Base-by-base conservation (phyloP, 2,888 invertebrate genomes). In the Agriotes lineatus region DNA sequence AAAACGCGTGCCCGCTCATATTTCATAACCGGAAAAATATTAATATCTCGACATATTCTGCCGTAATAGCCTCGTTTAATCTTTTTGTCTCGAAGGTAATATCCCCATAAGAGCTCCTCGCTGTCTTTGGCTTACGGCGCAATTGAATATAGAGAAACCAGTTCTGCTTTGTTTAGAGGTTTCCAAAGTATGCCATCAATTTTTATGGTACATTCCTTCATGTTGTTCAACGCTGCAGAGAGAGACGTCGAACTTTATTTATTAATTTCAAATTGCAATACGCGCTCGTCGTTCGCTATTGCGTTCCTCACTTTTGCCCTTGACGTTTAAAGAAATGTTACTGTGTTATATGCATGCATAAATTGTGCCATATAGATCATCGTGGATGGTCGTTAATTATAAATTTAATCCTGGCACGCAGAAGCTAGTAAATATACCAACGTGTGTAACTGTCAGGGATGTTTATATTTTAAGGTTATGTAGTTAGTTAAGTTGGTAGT, bases 11-110 rank as follows among this genome's bases (percentile, higher is more conserved):
- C 74, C 71, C 74, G 72, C 76, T 79, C 80, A 82, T 81, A 82
- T 82, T 82, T 82, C 79, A 81, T 78, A 74, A 73, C 73, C 70
- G 74, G 70, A 74, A 78, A 70, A 78, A 77, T 80, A 79, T 78
- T 80, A 78, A 79, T 79, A 79, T 73, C 75, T 71, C 71, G 69
- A 72, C 70, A 75, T 74, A 72, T 74, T 73, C 74, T 65, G 42
- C 65, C 56, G 71, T 74, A 74, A 74, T 74, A 71, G 71, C 64
- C 69, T 66, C 74, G 65, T 70, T 73, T 70, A 72, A 73, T 73
- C 73, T 73, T 73, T 71, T 70, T 71, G 69, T 69, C 69, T 69
- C 61, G 56, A 66, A 61, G 61, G 59, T 70, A 70, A 70, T 62
- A 70, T 67, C 62, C 42, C 37, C 48, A 59, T 66, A 19, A 50